A percentile compares a stretch with the other conserved stretches of the same genome.
These are phyloP conservation scores for Drosophila murphyi DNA, from an alignment of 1,140 invertebrate species.

Conservation along the genomic window DNA sequence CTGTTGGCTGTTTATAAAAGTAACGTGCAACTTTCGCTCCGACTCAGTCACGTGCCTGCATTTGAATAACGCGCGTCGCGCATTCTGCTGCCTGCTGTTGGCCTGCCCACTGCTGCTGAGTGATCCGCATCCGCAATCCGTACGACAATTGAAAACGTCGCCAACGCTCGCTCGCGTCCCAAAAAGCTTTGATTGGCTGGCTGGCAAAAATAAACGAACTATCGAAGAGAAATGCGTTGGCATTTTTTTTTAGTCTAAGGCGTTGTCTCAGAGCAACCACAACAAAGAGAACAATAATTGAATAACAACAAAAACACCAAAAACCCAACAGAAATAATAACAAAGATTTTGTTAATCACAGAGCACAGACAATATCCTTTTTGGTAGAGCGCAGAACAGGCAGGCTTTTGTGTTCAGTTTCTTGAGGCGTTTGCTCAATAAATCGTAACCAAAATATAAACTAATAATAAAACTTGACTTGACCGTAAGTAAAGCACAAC, in stretches of 20 bases:
- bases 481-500: slow-evolving; percentile 69
- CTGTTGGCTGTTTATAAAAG: slow-evolving; percentile 69
- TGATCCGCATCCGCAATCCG: slow-evolving; percentile 59
- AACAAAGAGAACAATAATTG: background rate
- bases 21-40: slow-evolving; percentile 59
- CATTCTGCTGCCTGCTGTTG: slow-evolving; percentile 20
- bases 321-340: slow-evolving; percentile 24
- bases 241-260: slow-evolving; percentile 22
- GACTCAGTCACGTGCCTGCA: slow-evolving; percentile 81
- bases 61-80: slow-evolving; percentile 57
- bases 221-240: slow-evolving; percentile 22
- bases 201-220: slow-evolving; percentile 4
- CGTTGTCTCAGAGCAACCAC: slow-evolving; percentile 5
- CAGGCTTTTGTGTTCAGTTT: slow-evolving; percentile 60
- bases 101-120: slow-evolving; percentile 44
- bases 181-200: slow-evolving; percentile 14
- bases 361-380: slow-evolving; percentile 43
- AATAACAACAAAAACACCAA: slow-evolving; percentile 43
- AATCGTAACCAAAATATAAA: background rate
- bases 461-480: slow-evolving; percentile 41
- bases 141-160: slow-evolving; percentile 63
- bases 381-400: slow-evolving; percentile 65
- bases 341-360: slow-evolving; percentile 8
- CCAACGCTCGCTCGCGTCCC: slow-evolving; percentile 34
- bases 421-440: slow-evolving; percentile 28